Conservation (phyloP, 2,113 vertebrate genomes). For the Syngnathus floridae region DNA sequence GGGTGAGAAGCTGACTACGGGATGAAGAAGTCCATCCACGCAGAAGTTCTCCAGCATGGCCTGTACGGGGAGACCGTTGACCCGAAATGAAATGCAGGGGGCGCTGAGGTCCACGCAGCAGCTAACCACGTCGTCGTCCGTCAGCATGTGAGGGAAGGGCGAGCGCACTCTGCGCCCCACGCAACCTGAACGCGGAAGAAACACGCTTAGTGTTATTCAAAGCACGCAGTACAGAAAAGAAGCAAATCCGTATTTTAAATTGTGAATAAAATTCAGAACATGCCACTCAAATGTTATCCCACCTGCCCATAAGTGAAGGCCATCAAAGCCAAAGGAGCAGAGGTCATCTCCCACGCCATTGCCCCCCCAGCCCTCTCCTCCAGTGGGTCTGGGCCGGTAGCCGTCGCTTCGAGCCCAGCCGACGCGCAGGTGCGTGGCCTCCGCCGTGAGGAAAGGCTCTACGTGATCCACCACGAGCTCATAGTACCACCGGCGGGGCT, state of each 20-base stretch:
- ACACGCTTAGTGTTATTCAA: neutral
- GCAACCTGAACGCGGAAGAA: conserved; percentile 69
- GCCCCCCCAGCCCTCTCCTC: conserved; percentile 85
- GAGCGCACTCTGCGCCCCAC: conserved; percentile 84
- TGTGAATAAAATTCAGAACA: too few species aligned
- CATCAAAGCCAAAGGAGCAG: conserved; percentile 90
- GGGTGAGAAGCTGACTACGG: conserved; percentile 91
- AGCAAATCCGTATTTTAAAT: neutral
- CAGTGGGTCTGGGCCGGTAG: conserved; percentile 81
- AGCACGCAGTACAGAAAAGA: neutral
- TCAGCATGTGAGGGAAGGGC: conserved; percentile 81
- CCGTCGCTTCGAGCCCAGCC: conserved; percentile 88
- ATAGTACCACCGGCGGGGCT: conserved; percentile 94
- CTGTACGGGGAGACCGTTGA: conserved; percentile 93
- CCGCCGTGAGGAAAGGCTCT: conserved; percentile 82
- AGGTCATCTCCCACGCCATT: conserved; percentile 90
- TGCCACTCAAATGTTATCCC: conserved; percentile 6
- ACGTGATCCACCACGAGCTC: conserved; percentile 85
- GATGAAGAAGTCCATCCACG: conserved; percentile 81
- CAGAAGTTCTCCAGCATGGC: conserved; percentile 96
- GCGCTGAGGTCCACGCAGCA: conserved; percentile 87
- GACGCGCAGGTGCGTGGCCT: conserved; percentile 88
- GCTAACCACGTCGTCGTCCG: conserved; percentile 86
- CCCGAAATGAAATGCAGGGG: conserved; percentile 88
- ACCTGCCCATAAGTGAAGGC: conserved; percentile 94